These are phyloP conservation scores for Ctenopoma kingsleyae DNA, from an alignment of 2,797 vertebrate species.

Conservation along the genomic window DNA sequence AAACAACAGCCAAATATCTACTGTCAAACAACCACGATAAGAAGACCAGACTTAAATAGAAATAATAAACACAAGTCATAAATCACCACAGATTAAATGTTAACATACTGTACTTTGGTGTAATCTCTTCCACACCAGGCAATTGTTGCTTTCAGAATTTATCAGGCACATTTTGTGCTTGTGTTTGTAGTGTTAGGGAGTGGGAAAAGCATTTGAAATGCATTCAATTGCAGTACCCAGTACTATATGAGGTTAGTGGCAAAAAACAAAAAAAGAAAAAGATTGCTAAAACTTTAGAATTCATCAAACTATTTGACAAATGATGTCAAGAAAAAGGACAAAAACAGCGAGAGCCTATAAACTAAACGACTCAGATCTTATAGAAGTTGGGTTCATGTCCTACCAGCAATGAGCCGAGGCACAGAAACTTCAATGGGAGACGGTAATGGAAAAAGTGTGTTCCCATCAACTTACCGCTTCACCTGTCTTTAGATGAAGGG, in stretches of 20 bases:
- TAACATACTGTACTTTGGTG: constrained; percentile 54
- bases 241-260: constrained; percentile 5
- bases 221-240: constrained; percentile 25
- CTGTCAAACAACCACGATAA: constrained; percentile 63
- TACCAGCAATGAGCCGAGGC: constrained; percentile 56
- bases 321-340: constrained; percentile 60
- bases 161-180: constrained; percentile 40
- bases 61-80: constrained; percentile 76
- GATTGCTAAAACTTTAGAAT: constrained; percentile 27
- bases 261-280: constrained; percentile 8
- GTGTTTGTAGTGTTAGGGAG: constrained; percentile 13
- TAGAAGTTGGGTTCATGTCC: constrained; percentile 50
- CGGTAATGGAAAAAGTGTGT: constrained; percentile 68
- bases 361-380: constrained; percentile 48
- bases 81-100: constrained; percentile 75
- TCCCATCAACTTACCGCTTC: constrained; percentile 73
- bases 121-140: constrained; percentile 55
- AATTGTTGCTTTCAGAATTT: constrained; percentile 55
- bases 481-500: constrained; percentile 66
- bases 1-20: constrained; percentile 59
- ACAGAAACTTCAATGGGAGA: constrained; percentile 49
- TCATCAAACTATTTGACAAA: constrained; percentile 58
- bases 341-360: constrained; percentile 43
- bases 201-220: constrained; percentile 24
- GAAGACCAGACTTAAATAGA: constrained; percentile 62